A percentile compares a stretch with the other conserved stretches of the same genome.
phyloP scores from a whole-genome alignment of 1,140 invertebrate genomes.

The Pseudomyrmex concolor region DNA sequence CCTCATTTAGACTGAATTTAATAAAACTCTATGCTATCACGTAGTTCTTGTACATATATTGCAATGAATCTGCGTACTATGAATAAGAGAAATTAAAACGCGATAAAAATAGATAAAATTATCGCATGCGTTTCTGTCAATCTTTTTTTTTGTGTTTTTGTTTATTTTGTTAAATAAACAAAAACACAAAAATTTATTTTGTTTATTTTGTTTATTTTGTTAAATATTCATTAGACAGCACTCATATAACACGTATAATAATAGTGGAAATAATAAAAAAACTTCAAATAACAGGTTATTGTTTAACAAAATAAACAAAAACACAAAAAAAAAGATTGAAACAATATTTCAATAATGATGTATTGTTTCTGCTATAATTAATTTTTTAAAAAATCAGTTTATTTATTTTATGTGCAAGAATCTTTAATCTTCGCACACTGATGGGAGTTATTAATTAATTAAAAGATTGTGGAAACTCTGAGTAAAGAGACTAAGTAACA shows the following conservation, averaged over 20 bases:
- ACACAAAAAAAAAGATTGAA: too few species aligned
- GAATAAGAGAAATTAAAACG: constrained; percentile 12
- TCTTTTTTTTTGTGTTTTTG: background rate
- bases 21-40: constrained; percentile 55
- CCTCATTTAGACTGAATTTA: constrained; percentile 60
- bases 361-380: background rate
- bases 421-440: background rate
- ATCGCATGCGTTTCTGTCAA: background rate
- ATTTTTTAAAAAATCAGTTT: background rate
- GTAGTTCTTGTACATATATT: constrained; percentile 4
- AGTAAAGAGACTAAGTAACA: background rate
- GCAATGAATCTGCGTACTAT: background rate
- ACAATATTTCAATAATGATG: background rate
- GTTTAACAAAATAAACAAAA: too few species aligned
- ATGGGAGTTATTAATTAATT: constrained; percentile 10
- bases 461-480: background rate
- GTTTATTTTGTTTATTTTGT: too few species aligned
- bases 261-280: background rate
- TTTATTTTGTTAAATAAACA: background rate
- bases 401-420: background rate
- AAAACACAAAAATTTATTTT: too few species aligned
- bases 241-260: background rate
- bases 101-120: constrained; percentile 17
- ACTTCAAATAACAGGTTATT: background rate
- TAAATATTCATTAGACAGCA: constrained; percentile 9